Base-by-base conservation (phyloP, 2,888 invertebrate species). In the Melieria picta region DNA sequence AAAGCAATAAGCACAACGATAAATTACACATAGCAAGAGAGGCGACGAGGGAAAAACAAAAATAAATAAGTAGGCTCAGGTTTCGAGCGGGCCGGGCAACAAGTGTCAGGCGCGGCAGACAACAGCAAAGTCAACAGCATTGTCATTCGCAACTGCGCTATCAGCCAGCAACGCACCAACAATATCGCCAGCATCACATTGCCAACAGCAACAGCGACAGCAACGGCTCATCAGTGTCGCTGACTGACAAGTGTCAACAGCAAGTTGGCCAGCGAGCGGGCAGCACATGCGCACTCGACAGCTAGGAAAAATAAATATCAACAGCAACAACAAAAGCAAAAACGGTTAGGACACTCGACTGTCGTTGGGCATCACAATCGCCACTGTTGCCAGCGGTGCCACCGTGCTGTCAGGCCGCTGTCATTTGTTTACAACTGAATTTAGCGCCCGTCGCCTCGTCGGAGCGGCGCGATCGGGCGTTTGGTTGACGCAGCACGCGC, bases 401-500 rank as follows among this genome's bases (percentile, higher is more conserved):
- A 30, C 30, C 30, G 30, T 30, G 30, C 30, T 7, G 64, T 55
- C 30, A 65, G 52, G 64, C 45, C 52, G 16, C 45, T 65, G 64
- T 45, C 64, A 65, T 65, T 65, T 65, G 55, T 64, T 64, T 64
- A 52, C 45, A 64, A 64, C 50, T 42, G 52, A 13, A 64, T 64
- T 64, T 64, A 64, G 64, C 55, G 64, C 64, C 64, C 55, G 30
- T 30, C 30, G 30, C 30, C 30, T 30, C 30, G 30, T 30, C 30
- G 30, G 30, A 30, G 30, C 30, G 30, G 30, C 30, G 30, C 2
- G 42, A 48, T 48, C 42, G 47, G 42, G 30, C 30, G 2, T 57
- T 66, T 58, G 58, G 66, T 66, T 56, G 30, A 47, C 66, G 58
- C 56, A 66, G 66, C 66, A 66, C 66, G 66, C 57, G 66, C 46